A percentile compares a stretch with the other conserved stretches of the same genome.
These are phyloP conservation scores for Drosophila kikkawai DNA, from an alignment of 1,140 invertebrate species.

Conservation along the genomic window DNA sequence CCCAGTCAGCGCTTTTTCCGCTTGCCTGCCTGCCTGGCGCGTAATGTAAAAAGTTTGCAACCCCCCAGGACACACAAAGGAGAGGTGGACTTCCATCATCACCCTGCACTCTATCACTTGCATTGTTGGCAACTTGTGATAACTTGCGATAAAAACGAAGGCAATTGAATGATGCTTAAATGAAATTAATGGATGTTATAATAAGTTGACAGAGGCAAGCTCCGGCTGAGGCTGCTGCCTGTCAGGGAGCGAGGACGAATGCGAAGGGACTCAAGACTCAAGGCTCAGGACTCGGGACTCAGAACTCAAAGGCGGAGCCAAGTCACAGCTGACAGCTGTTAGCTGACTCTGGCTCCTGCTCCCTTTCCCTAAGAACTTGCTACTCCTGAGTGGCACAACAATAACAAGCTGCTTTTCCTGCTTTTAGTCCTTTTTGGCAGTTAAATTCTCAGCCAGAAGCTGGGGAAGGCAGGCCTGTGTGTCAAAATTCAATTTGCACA, in stretches of 20 bases:
- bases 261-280: slow-evolving; percentile 5
- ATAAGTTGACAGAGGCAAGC: slow-evolving; percentile 77
- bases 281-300: not conserved
- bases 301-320: slow-evolving; percentile 33
- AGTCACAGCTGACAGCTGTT: slow-evolving; percentile 59
- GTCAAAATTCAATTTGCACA: slow-evolving; percentile 80
- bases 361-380: not conserved
- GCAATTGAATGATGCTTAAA: slow-evolving; percentile 83
- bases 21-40: slow-evolving; percentile 50
- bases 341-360: slow-evolving; percentile 27
- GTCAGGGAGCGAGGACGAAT: slow-evolving; percentile 23
- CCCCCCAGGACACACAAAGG: not conserved
- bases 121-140: slow-evolving; percentile 65
- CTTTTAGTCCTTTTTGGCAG: slow-evolving; percentile 23
- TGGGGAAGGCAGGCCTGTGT: slow-evolving; percentile 30
- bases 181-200: slow-evolving; percentile 84
- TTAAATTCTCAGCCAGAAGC: slow-evolving; percentile 28
- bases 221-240: not conserved
- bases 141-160: slow-evolving; percentile 77
- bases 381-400: slow-evolving; percentile 18
- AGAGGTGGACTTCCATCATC: not conserved
- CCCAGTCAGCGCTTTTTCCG: slow-evolving; percentile 50
- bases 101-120: slow-evolving; percentile 33
- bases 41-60: slow-evolving; percentile 68
- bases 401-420: slow-evolving; percentile 17